Base-by-base conservation (phyloP, 1,140 invertebrate genomes). In the Orussus abietinus region DNA sequence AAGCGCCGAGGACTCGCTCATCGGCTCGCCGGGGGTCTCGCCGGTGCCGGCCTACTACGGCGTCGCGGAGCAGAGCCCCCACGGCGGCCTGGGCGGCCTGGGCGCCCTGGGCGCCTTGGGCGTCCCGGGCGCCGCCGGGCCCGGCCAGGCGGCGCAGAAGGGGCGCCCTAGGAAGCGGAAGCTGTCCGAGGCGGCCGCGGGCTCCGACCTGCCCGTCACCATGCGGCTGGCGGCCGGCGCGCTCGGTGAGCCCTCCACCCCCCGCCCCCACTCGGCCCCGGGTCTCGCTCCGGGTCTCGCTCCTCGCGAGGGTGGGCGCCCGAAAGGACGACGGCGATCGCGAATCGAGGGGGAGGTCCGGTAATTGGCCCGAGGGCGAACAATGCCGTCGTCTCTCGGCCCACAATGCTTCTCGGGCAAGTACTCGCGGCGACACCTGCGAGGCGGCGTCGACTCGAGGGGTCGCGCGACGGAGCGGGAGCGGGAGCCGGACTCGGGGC, bases 81-180 rank as follows among this genome's bases (percentile, higher is more conserved):
- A 63, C 19, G 49, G 62, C 30, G 73, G n/a, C 75, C 75, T 18
- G 75, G 73, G 17, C 75, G 75, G 9, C 62, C 72, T 1, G 77
- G 75, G 12, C 84, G 86, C 45, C 93, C 93, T 68, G 90, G 90
- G 3, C 69, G 90, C 21, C 89, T 90, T 0, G 75, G 89, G 51
- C n/a, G n/a, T n/a, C n/a, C n/a, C n/a, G n/a, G n/a, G n/a, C n/a
- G 64, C 64, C 19, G 49, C 63, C 30, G 66, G 73, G n/a, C 75
- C 75, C 19, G 75, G 73, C 17, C 75, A 75, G 9, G 62, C 72
- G 1, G 77, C 75, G 12, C 84, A 86, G 46, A 93, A 93, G 68
- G 90, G 90, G 3, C 69, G 90, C 21, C 89, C 90, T 0, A 75
- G 89, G 51, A 94, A 92, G 64, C 76, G 88, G 62, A 91, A 88